A percentile compares a stretch with the other conserved stretches of the same genome.
Conservation (phyloP, 1,140 invertebrate genomes). For the Cyphomyrmex costatus region DNA sequence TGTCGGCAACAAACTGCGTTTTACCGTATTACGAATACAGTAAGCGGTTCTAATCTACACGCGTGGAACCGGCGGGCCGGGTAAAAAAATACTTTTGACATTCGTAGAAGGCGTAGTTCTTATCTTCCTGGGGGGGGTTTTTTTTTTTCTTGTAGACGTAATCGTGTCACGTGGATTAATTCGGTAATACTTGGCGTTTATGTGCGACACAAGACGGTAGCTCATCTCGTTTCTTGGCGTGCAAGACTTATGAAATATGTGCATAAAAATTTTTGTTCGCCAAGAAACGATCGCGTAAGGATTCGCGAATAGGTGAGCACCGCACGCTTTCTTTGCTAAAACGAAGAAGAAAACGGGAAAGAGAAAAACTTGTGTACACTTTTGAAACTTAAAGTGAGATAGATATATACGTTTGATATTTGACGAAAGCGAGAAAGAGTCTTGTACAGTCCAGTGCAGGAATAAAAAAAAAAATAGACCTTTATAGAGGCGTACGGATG, state of each 20-base stretch:
- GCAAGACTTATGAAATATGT: not conserved
- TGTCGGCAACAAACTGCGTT: conserved; percentile 26
- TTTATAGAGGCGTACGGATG: not conserved
- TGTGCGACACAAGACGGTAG: not conserved
- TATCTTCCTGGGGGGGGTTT: no score
- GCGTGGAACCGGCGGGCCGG: conserved; percentile 75
- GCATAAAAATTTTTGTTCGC: not conserved
- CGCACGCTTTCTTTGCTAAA: not conserved
- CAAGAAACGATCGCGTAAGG: not conserved
- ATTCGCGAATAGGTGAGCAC: conserved; percentile 4
- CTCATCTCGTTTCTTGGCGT: not conserved
- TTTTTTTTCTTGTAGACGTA: conserved; percentile 14
- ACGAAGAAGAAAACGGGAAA: not conserved
- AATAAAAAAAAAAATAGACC: no score
- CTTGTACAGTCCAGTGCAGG: no score
- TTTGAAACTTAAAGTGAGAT: no score
- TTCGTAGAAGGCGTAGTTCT: conserved; percentile 50
- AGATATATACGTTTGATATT: no score
- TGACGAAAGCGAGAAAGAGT: no score
- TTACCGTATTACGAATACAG: conserved; percentile 61
- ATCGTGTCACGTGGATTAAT: not conserved
- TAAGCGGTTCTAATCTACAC: conserved; percentile 64
- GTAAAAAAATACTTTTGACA: conserved; percentile 64
- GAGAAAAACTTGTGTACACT: not conserved
- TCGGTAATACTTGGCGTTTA: not conserved